A percentile compares a stretch with the other conserved stretches of the same genome.
phyloP scores from a whole-genome alignment of 2,113 vertebrate species.

The Clinocottus analis region DNA sequence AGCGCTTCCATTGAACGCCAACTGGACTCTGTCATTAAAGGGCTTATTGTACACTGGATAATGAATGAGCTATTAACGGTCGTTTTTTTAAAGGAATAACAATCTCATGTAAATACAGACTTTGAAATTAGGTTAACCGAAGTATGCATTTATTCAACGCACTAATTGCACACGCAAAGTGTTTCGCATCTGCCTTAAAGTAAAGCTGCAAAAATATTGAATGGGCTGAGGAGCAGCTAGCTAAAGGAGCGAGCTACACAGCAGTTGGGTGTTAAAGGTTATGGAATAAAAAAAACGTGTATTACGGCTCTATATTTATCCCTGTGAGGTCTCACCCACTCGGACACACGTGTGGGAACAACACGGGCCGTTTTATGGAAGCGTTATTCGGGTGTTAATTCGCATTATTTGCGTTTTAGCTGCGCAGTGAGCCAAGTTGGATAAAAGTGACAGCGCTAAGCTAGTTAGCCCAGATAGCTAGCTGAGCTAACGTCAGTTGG shows the following conservation, averaged over 20 bases:
- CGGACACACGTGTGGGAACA: background rate
- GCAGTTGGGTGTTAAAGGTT: slow-evolving; percentile 12
- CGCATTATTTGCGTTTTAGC: slow-evolving; percentile 20
- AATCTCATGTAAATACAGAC: background rate
- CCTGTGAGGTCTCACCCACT: background rate
- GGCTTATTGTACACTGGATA: slow-evolving; percentile 49
- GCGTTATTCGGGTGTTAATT: background rate
- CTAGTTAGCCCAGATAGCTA: slow-evolving; percentile 26
- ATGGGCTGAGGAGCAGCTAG: slow-evolving; percentile 64
- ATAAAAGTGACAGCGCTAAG: slow-evolving; percentile 77
- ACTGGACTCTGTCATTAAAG: slow-evolving; percentile 57
- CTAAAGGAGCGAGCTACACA: slow-evolving; percentile 51
- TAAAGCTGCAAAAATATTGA: slow-evolving; percentile 57
- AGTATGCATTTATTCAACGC: slow-evolving; percentile 13
- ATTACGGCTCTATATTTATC: rapidly evolving
- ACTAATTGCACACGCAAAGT: background rate
- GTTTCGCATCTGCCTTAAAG: slow-evolving; percentile 24
- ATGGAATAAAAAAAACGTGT: background rate
- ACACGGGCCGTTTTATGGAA: no score
- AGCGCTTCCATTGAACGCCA: slow-evolving; percentile 40
- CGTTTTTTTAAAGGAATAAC: background rate
- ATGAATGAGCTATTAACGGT: slow-evolving; percentile 42
- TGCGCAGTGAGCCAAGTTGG: slow-evolving; percentile 51
- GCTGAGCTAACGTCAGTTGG: slow-evolving; percentile 63
- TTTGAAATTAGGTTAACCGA: background rate